Evolutionary conservation across 2,888 invertebrate species (phyloP).

Genomic region (Microplitis manilae): DNA sequence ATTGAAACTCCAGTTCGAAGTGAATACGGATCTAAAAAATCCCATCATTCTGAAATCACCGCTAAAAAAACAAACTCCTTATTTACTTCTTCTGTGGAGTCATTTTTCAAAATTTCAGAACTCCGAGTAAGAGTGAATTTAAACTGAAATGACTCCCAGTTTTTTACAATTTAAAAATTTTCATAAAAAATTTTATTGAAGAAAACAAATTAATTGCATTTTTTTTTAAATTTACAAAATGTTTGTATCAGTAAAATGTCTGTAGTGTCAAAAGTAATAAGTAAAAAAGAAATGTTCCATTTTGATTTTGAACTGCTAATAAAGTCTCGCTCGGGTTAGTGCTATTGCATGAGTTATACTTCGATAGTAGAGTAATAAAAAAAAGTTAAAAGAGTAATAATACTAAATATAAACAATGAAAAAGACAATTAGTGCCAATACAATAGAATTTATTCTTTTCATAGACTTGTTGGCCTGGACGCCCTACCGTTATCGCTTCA

Average conservation of each 20-base stretch:
- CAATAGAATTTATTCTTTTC: conserved; percentile 59
- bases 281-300: background rate
- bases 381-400: background rate
- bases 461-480: conserved; percentile 70
- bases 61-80: too few species aligned
- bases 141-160: too few species aligned
- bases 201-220: too few species aligned
- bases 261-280: background rate
- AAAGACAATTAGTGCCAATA: conserved; percentile 23
- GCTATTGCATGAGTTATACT: background rate
- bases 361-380: background rate
- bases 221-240: too few species aligned
- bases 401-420: background rate
- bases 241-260: background rate
- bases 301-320: background rate
- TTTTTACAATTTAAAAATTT: too few species aligned
- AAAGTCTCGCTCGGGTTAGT: background rate
- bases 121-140: too few species aligned
- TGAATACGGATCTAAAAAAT: too few species aligned
- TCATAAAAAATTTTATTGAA: too few species aligned
- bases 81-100: too few species aligned
- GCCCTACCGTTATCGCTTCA: conserved; percentile 69
- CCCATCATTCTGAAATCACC: too few species aligned
- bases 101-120: too few species aligned
- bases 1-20: too few species aligned